phyloP scores from a whole-genome alignment of 2,888 invertebrate species.

The Aspidiotus rigidus region DNA sequence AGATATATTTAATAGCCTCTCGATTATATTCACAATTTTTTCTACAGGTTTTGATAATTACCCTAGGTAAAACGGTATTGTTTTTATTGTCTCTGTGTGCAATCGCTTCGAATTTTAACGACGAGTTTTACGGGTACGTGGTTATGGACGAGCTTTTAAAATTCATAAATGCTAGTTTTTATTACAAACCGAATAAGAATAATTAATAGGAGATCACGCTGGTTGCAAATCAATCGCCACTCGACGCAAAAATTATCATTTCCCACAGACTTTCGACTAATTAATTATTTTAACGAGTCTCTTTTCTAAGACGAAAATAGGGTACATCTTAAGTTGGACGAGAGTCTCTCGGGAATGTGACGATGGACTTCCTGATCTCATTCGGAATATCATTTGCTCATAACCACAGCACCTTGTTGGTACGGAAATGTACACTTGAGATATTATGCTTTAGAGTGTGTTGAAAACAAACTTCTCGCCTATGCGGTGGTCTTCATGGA shows the following conservation, averaged over 20 bases:
- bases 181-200: conserved; percentile 2
- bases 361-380: too few relatives aligned
- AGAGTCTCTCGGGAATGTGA: too few relatives aligned
- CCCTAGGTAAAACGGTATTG: not conserved
- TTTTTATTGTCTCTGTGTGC: conserved; percentile 2
- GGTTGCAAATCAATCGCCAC: conserved; percentile 2
- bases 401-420: too few relatives aligned
- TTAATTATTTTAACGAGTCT: not conserved
- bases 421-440: too few relatives aligned
- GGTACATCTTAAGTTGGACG: too few relatives aligned
- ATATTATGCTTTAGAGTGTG: not conserved
- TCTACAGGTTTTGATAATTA: conserved; percentile 2
- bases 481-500: not conserved
- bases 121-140: not conserved
- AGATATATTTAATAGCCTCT: conserved; percentile 6
- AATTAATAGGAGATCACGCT: not conserved
- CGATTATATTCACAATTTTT: conserved; percentile 1
- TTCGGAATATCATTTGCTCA: too few relatives aligned
- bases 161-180: conserved; percentile 2
- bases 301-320: not conserved
- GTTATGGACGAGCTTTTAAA: not conserved
- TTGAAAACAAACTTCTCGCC: not conserved
- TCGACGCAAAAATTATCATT: not conserved
- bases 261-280: conserved; percentile 3
- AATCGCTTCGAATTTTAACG: not conserved